Conservation (phyloP, 2,113 vertebrate genomes). For the Trachemys scripta region DNA sequence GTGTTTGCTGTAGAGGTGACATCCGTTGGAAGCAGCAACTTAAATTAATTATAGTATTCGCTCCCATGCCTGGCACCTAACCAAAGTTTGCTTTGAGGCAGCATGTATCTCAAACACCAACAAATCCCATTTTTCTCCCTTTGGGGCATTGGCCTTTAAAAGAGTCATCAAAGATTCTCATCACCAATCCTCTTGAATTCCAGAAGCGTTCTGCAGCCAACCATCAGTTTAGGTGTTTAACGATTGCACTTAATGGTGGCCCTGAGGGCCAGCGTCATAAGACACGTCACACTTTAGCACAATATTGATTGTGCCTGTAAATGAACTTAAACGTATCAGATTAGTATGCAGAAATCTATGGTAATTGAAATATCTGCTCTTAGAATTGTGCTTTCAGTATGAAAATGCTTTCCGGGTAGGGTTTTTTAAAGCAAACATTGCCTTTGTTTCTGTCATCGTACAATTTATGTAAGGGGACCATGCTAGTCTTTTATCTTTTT, state of each 20-base stretch:
- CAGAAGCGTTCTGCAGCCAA: background rate
- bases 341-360: background rate
- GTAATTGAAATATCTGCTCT: background rate
- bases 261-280: background rate
- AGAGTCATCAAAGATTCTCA: background rate
- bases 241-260: background rate
- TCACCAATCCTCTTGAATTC: background rate
- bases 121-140: background rate
- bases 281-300: background rate
- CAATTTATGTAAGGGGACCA: slow-evolving; percentile 22
- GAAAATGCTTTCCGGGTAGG: background rate
- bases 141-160: background rate
- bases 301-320: background rate
- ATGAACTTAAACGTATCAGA: background rate
- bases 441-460: slow-evolving; percentile 9
- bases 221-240: background rate
- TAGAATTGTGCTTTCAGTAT: slow-evolving; percentile 15
- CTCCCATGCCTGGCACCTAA: background rate
- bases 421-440: background rate
- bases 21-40: background rate
- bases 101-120: background rate
- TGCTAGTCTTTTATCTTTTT: slow-evolving; percentile 15
- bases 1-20: background rate
- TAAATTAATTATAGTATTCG: background rate
- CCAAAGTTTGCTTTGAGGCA: background rate